phyloP scores from a whole-genome alignment of 2,888 invertebrate species.

The Augiades crinisus region DNA sequence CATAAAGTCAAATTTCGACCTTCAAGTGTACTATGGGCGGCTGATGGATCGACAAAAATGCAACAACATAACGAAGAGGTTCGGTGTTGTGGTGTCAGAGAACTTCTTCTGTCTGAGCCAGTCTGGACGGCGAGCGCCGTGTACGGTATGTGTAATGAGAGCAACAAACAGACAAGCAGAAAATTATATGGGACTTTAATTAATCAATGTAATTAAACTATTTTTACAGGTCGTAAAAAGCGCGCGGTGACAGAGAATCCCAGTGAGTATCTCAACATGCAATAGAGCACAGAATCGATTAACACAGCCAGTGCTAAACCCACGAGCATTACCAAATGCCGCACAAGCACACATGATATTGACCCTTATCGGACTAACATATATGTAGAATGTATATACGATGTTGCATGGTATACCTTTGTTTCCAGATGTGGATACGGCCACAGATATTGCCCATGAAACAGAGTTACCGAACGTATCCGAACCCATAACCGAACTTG shows the following conservation, averaged over 20 bases:
- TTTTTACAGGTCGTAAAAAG: constrained; percentile 42
- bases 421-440: constrained; percentile 74
- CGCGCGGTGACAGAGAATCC: constrained; percentile 34
- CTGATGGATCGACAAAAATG: constrained; percentile 51
- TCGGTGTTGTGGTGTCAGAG: constrained; percentile 52
- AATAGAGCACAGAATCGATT: constrained; percentile 32
- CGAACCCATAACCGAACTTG: constrained; percentile 65
- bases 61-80: constrained; percentile 61
- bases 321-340: constrained; percentile 32
- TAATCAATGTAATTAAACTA: not conserved
- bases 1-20: constrained; percentile 38
- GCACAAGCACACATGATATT: constrained; percentile 29
- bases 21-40: constrained; percentile 58
- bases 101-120: constrained; percentile 68
- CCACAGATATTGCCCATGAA: constrained; percentile 45
- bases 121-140: constrained; percentile 55
- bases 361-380: constrained; percentile 37
- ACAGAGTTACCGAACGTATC: constrained; percentile 50
- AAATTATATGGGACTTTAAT: too few relatives aligned
- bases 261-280: constrained; percentile 32
- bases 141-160: constrained; percentile 59
- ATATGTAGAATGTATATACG: constrained; percentile 47
- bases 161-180: too few relatives aligned
- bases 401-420: constrained; percentile 69
- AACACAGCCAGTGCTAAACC: constrained; percentile 39